A percentile compares a stretch with the other conserved stretches of the same genome.
phyloP scores from a whole-genome alignment of 2,888 invertebrate genomes.

The Chrysodeixis includens region DNA sequence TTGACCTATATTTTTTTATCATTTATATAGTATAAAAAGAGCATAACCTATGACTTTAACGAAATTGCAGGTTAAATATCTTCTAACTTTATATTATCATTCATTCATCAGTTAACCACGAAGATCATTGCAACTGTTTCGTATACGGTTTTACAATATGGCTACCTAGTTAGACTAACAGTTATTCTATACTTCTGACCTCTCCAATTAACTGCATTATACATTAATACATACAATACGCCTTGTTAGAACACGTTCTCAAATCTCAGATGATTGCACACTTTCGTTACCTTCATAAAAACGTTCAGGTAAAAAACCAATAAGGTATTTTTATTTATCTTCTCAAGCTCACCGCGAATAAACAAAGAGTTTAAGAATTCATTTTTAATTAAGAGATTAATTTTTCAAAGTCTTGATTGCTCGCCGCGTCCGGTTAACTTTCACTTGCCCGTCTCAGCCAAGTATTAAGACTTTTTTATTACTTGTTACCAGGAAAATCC shows the following conservation, averaged over 20 bases:
- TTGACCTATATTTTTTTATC: too few species aligned
- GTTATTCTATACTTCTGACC: background rate
- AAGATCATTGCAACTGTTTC: too few species aligned
- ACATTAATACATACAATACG: too few species aligned
- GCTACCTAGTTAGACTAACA: background rate
- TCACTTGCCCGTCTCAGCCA: conserved; percentile 64
- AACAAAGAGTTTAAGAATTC: conserved; percentile 57
- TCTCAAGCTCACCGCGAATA: background rate
- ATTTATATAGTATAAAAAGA: too few species aligned
- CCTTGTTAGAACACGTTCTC: background rate
- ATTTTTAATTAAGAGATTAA: conserved; percentile 78
- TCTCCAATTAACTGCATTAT: background rate
- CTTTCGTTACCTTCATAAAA: background rate
- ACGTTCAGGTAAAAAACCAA: conserved; percentile 6
- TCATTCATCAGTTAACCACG: too few species aligned
- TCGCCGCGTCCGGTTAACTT: conserved; percentile 71
- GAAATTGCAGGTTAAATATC: too few species aligned
- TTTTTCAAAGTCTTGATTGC: conserved; percentile 78
- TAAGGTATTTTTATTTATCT: conserved; percentile 10
- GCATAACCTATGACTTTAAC: too few species aligned
- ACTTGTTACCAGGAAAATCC: conserved; percentile 73
- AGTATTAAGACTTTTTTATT: conserved; percentile 79
- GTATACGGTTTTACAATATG: background rate
- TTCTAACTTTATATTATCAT: too few species aligned
- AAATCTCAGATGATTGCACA: background rate